Base-by-base conservation (phyloP, 2,888 invertebrate species). In the Leptodirus hochenwartii region DNA sequence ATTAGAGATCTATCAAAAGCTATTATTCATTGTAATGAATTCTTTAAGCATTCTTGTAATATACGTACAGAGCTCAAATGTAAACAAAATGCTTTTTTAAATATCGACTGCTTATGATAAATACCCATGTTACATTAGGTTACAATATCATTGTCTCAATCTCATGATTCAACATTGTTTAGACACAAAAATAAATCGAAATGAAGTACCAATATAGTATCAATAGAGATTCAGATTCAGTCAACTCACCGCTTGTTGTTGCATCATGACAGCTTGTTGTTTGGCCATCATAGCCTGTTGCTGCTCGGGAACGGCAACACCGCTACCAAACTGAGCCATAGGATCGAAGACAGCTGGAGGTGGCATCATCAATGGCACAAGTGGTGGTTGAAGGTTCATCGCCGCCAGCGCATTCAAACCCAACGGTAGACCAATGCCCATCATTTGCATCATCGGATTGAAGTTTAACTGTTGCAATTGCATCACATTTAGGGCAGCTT, bases 361-460 rank as follows among this genome's bases (percentile, higher is more conserved):
- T 17, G 81, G 81, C 64, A 85, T 68, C 80, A 85, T 82, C 57
- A 85, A 66, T 12, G 84, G 84, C 46, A 85, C 81, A 42, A 87
- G 56, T 2, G 91, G 90, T 14, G 91, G 90, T 49, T 90, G 90
- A 30, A 93, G 64, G 56, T 90, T 91, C 88, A 93, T 91, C 20
- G 90, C 85, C 12, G 88, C 88, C 36, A 88, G 57, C 5, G 81
- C 78, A 50, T 82, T 82, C 37, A 84, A 59, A 10, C 80, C 80
- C 36, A 82, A 56, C 2, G 81, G 80, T 38, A 81, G 56, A 2
- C 79, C 80, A 62, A 81, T 70, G 44, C 82, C 78, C 54, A 81
- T 67, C 80, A 85, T 79, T 47, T 76, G 75, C 68, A 93, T 82
- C 66, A 93, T 71, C 26, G 88, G 87, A 48, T 87, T 88, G 47